Evolutionary conservation across 1,140 invertebrate species (phyloP).

Genomic region (Chrysomallon squamiferum): DNA sequence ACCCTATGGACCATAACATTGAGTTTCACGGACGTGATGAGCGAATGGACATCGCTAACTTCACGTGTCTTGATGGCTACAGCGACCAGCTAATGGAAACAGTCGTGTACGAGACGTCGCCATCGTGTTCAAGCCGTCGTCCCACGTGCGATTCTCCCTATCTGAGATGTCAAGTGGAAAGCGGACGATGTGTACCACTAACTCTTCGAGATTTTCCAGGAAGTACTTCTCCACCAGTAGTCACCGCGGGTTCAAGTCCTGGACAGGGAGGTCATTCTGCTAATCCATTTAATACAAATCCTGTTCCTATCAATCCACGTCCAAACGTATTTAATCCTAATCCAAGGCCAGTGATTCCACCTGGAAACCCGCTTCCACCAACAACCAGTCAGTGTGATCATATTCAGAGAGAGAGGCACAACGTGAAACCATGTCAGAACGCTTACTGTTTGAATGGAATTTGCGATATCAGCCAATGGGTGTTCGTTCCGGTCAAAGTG

Average conservation of each 20-base stretch:
- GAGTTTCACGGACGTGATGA: background rate
- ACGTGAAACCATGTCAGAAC: slow-evolving; percentile 30
- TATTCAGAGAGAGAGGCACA: too few species aligned
- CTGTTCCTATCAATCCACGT: too few species aligned
- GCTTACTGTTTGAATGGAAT: slow-evolving; percentile 41
- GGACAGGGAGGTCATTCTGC: background rate
- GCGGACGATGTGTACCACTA: slow-evolving; percentile 8
- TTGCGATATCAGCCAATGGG: slow-evolving; percentile 47
- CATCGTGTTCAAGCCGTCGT: slow-evolving; percentile 30
- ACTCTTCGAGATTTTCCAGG: background rate
- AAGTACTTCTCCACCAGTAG: background rate
- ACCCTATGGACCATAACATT: slow-evolving; percentile 1
- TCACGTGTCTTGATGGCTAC: slow-evolving; percentile 40
- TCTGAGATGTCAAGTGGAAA: slow-evolving; percentile 10
- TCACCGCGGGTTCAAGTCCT: background rate
- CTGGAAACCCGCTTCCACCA: too few species aligned
- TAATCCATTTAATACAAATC: background rate
- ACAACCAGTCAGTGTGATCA: too few species aligned
- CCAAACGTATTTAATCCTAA: too few species aligned
- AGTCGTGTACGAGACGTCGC: slow-evolving; percentile 46
- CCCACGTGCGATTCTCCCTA: slow-evolving; percentile 41
- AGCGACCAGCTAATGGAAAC: slow-evolving; percentile 37
- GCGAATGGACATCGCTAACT: slow-evolving; percentile 7
- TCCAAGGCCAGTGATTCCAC: too few species aligned
- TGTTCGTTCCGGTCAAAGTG: slow-evolving; percentile 48